These are phyloP conservation scores for Nymphalis polychloros DNA, from an alignment of 2,888 invertebrate genomes.

Conservation along the genomic window DNA sequence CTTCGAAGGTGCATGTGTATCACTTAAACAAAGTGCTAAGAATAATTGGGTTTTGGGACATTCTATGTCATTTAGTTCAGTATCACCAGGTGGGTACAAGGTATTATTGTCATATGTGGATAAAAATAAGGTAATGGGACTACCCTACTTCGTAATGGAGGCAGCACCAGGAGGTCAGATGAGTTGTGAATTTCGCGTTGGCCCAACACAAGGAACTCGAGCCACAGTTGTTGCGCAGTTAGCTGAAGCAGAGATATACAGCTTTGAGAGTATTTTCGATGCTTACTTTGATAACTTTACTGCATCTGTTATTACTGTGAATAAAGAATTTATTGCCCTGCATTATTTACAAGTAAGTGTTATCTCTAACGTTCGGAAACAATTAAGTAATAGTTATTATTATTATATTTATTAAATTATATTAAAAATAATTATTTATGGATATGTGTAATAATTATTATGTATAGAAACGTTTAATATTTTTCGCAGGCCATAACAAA, in stretches of 20 bases:
- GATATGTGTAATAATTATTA: too few species aligned
- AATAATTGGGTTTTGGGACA: slow-evolving; percentile 72
- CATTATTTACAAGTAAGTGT: slow-evolving; percentile 68
- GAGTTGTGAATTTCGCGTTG: slow-evolving; percentile 72
- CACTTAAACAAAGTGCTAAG: slow-evolving; percentile 62
- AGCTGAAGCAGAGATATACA: slow-evolving; percentile 67
- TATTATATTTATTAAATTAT: neutral
- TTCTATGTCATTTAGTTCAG: slow-evolving; percentile 71
- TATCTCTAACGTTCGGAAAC: neutral
- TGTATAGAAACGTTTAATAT: too few species aligned
- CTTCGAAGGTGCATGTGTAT: slow-evolving; percentile 71
- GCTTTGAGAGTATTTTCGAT: slow-evolving; percentile 73
- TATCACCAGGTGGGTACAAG: slow-evolving; percentile 75
- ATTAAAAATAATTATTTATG: neutral
- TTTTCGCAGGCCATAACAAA: slow-evolving; percentile 60
- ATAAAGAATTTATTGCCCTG: slow-evolving; percentile 71
- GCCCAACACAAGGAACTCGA: slow-evolving; percentile 60
- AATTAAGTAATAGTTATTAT: neutral
- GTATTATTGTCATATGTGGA: slow-evolving; percentile 66
- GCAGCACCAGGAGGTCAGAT: slow-evolving; percentile 75
- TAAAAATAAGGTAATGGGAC: slow-evolving; percentile 54
- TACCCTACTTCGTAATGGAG: slow-evolving; percentile 76
- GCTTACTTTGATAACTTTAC: slow-evolving; percentile 66
- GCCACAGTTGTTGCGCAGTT: slow-evolving; percentile 70
- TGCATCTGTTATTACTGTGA: slow-evolving; percentile 71